Base-by-base conservation (phyloP, 1,140 invertebrate species). In the Cepaea nemoralis region DNA sequence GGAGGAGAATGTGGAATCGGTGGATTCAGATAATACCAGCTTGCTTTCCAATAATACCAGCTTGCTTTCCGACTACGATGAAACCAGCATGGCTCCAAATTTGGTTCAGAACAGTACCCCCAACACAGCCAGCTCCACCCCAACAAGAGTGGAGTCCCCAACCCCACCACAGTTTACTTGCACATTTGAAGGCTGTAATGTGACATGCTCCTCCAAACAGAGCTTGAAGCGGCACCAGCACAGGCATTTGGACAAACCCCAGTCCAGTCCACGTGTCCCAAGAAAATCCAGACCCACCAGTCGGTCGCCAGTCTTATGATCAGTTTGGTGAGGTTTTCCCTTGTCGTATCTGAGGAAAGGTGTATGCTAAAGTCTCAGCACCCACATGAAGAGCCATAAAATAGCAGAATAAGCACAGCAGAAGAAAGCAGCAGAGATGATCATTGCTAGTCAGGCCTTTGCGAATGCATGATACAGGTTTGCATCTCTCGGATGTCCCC, bases 351-450 rank as follows among this genome's bases (percentile, higher is more conserved):
- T 98, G 97, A 95, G 96, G 96, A 94, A 98, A 97, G 94, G 95
- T 98, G 92, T 99, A 98, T 94, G 95, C 95, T 92, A 98, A 98
- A 94, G 96, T 98, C 94, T 97, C 92, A 98, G 96, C 93, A 97
- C 97, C 78, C 97, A 99, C 93, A 99, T 98, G 97, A 98, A 98
- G 93, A 97, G 96, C 83, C 97, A 99, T 81, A 82, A 90, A 71
- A 84, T 86, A 50, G 80, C 85, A 12, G 89, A 89, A 31, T 82
- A 84, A 48, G 86, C 89, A 45, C 87, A 87, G 77, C 84, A 83
- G 50, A 80, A 80, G 42, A 86, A 85, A 75, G 77, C 81, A 73
- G 74, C 70, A 33, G 86, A 87, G 77, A 73, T 74, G 3, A 83
- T 83, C 63, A 48, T 59, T 40, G 45, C 48, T 27, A 71, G 37